Conservation (phyloP, 2,113 vertebrate species). For the Polyodon spathula region DNA sequence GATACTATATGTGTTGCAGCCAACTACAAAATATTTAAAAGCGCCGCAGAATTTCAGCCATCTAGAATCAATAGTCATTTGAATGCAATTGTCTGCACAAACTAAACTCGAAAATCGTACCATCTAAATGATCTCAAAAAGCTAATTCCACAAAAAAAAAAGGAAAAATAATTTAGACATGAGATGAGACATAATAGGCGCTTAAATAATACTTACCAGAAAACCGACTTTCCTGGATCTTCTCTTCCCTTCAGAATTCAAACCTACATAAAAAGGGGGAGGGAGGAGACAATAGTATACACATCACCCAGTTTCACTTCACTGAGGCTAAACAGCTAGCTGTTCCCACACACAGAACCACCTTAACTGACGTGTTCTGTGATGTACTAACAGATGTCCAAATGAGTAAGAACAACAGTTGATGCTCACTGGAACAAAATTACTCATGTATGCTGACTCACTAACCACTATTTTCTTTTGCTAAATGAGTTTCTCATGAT, state of each 20-base stretch:
- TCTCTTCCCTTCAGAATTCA: conserved; percentile 1
- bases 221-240: background rate
- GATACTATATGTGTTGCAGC: no score
- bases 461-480: conserved; percentile 53
- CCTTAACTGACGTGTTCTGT: conserved; percentile 19
- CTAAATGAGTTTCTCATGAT: conserved; percentile 60
- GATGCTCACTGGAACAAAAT: conserved; percentile 40
- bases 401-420: conserved; percentile 36
- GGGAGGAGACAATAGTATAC: background rate
- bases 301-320: conserved; percentile 18
- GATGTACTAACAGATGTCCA: conserved; percentile 32
- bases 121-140: no score
- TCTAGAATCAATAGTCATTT: no score
- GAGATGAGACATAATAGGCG: background rate
- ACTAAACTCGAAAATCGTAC: no score
- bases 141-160: background rate
- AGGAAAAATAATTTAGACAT: background rate
- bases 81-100: no score
- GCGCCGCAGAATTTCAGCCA: no score
- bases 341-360: conserved; percentile 26
- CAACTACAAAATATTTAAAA: no score
- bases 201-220: conserved; percentile 10
- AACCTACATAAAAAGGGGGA: background rate
- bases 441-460: conserved; percentile 56
- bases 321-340: conserved; percentile 17